Evolutionary conservation across 2,888 invertebrate species (phyloP).

Genomic region (Meloe dianella): DNA sequence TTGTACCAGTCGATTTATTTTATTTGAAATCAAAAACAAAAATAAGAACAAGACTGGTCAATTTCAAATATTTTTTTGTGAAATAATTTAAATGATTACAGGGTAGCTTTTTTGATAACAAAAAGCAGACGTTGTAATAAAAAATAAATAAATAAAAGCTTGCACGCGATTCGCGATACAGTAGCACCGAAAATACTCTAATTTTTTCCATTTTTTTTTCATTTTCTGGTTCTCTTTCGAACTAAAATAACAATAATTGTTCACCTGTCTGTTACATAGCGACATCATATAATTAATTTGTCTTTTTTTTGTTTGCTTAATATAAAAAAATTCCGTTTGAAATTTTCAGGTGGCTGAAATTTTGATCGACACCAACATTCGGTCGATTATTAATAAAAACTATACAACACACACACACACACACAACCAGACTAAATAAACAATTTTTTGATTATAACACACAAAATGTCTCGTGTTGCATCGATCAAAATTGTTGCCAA

Average conservation of each 20-base stretch:
- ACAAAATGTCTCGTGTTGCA: not conserved
- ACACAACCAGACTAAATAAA: slow-evolving; percentile 32
- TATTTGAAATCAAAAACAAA: not conserved
- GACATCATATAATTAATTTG: not conserved
- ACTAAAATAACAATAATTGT: slow-evolving; percentile 3
- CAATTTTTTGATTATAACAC: not conserved
- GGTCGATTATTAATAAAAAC: slow-evolving; percentile 58
- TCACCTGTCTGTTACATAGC: slow-evolving; percentile 34
- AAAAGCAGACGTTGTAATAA: slow-evolving; percentile 40
- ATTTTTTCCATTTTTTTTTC: not conserved
- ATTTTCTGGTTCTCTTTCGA: too few species aligned
- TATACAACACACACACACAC: too few species aligned
- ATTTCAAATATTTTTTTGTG: not conserved
- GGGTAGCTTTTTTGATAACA: slow-evolving; percentile 11
- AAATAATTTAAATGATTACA: not conserved
- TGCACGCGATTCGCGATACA: slow-evolving; percentile 48
- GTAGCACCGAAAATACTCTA: slow-evolving; percentile 32
- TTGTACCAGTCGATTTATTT: not conserved
- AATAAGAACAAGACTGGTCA: not conserved
- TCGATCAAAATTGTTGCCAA: slow-evolving; percentile 12
- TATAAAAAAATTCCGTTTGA: not conserved
- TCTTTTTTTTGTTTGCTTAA: not conserved
- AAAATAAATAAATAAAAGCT: slow-evolving; percentile 15
- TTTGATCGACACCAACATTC: slow-evolving; percentile 58
- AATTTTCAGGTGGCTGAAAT: slow-evolving; percentile 15